Base-by-base conservation (phyloP, 2,113 vertebrate species). In the Anseranas semipalmata region DNA sequence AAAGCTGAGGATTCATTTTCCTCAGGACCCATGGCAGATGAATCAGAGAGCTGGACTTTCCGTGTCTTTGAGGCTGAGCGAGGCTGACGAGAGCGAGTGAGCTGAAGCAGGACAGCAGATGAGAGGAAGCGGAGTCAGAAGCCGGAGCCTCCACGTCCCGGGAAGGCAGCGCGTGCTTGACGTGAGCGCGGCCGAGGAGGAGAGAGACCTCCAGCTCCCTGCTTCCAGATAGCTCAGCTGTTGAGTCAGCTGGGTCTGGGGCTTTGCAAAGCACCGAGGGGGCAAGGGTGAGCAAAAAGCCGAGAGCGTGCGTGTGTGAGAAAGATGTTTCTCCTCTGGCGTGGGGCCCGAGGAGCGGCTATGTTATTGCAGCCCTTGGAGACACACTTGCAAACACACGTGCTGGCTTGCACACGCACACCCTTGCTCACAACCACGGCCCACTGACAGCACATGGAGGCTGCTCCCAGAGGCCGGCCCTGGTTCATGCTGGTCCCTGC, bases 31-130 rank as follows among this genome's bases (percentile, higher is more conserved):
- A 18, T 0, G 0, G 81, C 28, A 81, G 75, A 93, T 95, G 91
- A 96, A 95, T 96, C 85, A 93, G 80, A 86, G 92, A 59, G 25
- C 46, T 75, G 46, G 53, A 63, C 66, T 89, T 85, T 79, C 50
- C 3, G 4, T 62, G 5, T 60, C 24, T 33, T 9, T 39, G 67
- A 74, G 39, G 28, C 71, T 66, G 77, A 86, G n/a, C 37, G 63
- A 78, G 68, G 53, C 74, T 96, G 89, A 87, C 35, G 60, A 24
- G 59, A 87, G 27, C 43, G 66, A 85, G 53, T 1, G 9, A 80
- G 65, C 13, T 6, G 5, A 78, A 84, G 5, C 45, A 37, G 24
- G 58, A 85, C 0, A 0, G 37, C 1, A 56, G 48, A 78, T 45
- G 15, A 68, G 55, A 46, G 10, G 84, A 91, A 91, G 55, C 2